Conservation (phyloP, 2,113 vertebrate genomes). For the Hypomesus transpacificus region DNA sequence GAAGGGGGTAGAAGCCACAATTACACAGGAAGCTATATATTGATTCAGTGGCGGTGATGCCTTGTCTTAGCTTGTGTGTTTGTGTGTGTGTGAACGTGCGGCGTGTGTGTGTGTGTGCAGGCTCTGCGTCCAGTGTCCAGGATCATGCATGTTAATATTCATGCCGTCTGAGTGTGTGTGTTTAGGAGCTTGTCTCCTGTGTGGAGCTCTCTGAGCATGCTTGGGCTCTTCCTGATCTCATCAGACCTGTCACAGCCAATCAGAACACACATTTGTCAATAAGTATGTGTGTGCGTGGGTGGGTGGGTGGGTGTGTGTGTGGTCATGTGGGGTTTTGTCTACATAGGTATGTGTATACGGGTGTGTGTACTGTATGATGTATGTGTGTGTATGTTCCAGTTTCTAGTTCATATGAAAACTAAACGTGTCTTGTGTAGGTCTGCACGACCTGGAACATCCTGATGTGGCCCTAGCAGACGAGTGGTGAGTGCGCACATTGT, state of each 20-base stretch:
- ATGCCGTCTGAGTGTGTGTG: conserved; percentile 44
- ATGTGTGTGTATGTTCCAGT: neutral
- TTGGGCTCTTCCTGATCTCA: conserved; percentile 70
- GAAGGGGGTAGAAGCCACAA: conserved; percentile 34
- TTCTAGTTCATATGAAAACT: neutral
- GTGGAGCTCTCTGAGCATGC: conserved; percentile 56
- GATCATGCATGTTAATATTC: conserved; percentile 66
- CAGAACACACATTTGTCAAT: conserved; percentile 59
- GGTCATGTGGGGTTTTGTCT: too few relatives aligned
- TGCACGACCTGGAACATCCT: conserved; percentile 98
- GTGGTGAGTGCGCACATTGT: conserved; percentile 77
- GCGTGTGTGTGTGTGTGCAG: conserved; percentile 23
- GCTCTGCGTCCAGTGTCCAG: conserved; percentile 31
- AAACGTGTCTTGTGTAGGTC: conserved; percentile 71
- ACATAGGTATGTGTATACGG: conserved; percentile 1
- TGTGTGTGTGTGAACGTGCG: conserved; percentile 23
- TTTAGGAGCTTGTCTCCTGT: conserved; percentile 62
- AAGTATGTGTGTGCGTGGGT: conserved; percentile 1
- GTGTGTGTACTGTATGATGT: neutral
- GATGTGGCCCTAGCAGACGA: conserved; percentile 94
- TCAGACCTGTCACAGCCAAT: conserved; percentile 61
- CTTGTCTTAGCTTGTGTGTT: conserved; percentile 19
- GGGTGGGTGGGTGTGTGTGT: conserved; percentile 12
- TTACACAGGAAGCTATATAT: conserved; percentile 51
- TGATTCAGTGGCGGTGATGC: conserved; percentile 34